phyloP scores from a whole-genome alignment of 53 echinoderm and acorn worm species.

The Temnopleurus reevesii region DNA sequence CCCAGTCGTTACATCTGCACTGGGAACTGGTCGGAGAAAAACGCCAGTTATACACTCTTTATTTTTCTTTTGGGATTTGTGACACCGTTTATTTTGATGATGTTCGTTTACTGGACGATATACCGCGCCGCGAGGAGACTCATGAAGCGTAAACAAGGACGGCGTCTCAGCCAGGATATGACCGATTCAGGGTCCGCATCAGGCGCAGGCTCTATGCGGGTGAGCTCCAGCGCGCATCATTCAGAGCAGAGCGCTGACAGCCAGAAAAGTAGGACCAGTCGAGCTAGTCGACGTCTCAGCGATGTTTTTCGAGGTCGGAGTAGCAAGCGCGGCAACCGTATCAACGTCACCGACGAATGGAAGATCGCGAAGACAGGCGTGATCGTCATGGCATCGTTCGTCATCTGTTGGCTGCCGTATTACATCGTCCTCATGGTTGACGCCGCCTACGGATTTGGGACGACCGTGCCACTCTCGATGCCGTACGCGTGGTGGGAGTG shows the following conservation, averaged over 20 bases:
- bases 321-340: neutral
- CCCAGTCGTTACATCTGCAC: slow-evolving; percentile 76
- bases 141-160: slow-evolving; percentile 51
- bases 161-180: slow-evolving; percentile 25
- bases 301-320: neutral
- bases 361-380: slow-evolving; percentile 81
- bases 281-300: neutral
- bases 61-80: slow-evolving; percentile 12
- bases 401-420: slow-evolving; percentile 81
- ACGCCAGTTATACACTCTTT: slow-evolving; percentile 39
- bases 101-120: slow-evolving; percentile 46
- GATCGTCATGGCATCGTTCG: slow-evolving; percentile 75
- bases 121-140: slow-evolving; percentile 40
- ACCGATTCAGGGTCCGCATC: slow-evolving; percentile 37
- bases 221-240: neutral
- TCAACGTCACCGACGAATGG: slow-evolving; percentile 74
- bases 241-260: neutral
- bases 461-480: slow-evolving; percentile 48
- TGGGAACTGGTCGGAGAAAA: slow-evolving; percentile 36
- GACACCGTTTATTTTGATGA: slow-evolving; percentile 10
- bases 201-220: slow-evolving; percentile 14
- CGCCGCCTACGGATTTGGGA: slow-evolving; percentile 54
- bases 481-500: slow-evolving; percentile 69
- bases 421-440: slow-evolving; percentile 81
- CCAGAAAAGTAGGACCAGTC: neutral